These are phyloP conservation scores for Trissolcus japonicus DNA, from an alignment of 2,888 invertebrate species.

Conservation along the genomic window DNA sequence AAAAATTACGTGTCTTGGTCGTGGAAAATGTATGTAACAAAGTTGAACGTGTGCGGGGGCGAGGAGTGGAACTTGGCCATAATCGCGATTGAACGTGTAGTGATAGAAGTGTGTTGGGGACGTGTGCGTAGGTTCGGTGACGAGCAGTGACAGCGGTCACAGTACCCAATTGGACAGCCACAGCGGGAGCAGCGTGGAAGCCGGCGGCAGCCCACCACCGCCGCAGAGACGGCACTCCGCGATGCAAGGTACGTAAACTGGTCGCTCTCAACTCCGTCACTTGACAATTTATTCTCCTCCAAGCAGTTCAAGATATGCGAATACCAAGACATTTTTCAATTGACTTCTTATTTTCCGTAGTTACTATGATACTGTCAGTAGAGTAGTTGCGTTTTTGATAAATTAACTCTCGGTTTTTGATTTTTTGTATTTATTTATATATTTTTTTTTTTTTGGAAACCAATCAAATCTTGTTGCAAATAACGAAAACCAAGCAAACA, in stretches of 20 bases:
- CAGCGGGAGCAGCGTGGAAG: slow-evolving; percentile 80
- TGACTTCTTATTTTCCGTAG: slow-evolving; percentile 20
- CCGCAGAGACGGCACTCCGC: slow-evolving; percentile 78
- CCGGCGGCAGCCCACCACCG: slow-evolving; percentile 77
- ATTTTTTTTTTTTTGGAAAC: slow-evolving; percentile 1
- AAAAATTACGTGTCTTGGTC: no score
- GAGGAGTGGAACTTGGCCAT: slow-evolving; percentile 8
- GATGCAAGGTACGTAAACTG: slow-evolving; percentile 72
- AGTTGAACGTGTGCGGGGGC: not conserved
- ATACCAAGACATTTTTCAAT: slow-evolving; percentile 22
- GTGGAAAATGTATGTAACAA: no score
- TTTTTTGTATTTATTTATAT: not conserved
- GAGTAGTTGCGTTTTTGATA: slow-evolving; percentile 35
- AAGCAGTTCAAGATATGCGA: slow-evolving; percentile 21
- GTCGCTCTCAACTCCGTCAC: slow-evolving; percentile 42
- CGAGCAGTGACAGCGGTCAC: slow-evolving; percentile 94
- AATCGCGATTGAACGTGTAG: slow-evolving; percentile 65
- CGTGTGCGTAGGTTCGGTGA: slow-evolving; percentile 84
- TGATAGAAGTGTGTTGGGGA: slow-evolving; percentile 74
- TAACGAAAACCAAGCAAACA: not conserved
- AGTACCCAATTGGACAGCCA: slow-evolving; percentile 84
- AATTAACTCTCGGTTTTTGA: not conserved
- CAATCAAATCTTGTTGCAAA: not conserved
- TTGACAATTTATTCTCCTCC: slow-evolving; percentile 29
- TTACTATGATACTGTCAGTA: slow-evolving; percentile 16